phyloP scores from a whole-genome alignment of 2,888 invertebrate genomes.

The Trachelus stipa region DNA sequence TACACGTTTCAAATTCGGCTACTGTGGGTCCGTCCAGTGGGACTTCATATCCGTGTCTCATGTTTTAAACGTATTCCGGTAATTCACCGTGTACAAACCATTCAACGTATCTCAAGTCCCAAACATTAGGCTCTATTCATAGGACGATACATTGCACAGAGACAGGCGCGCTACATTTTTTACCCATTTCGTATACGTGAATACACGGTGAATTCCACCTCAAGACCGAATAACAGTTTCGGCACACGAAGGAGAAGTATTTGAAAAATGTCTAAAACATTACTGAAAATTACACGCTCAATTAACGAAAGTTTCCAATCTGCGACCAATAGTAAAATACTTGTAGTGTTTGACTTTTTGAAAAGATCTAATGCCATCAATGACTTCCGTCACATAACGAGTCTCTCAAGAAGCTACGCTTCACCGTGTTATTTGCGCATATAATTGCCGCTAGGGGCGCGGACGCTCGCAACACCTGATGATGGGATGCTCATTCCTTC shows the following conservation, averaged over 20 bases:
- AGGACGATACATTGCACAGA: neutral
- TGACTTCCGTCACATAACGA: neutral
- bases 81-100: no score
- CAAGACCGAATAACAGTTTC: neutral
- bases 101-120: no score
- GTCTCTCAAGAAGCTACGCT: neutral
- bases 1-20: neutral
- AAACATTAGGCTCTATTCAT: neutral
- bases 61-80: neutral
- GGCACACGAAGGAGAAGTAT: neutral
- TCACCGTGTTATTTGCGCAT: slow-evolving; percentile 42
- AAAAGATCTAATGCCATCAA: neutral
- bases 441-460: slow-evolving; percentile 47
- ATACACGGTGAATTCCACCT: neutral
- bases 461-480: neutral
- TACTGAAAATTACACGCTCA: neutral
- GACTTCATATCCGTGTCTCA: neutral
- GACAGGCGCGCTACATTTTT: neutral
- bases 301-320: neutral
- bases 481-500: neutral
- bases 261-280: neutral
- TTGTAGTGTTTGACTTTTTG: neutral
- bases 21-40: neutral
- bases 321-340: neutral
- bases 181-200: neutral